Evolutionary conservation across 2,113 vertebrate species (phyloP), one percentile per base, ranked within the genome.

Genomic region (Rhodinocichla rosea): DNA sequence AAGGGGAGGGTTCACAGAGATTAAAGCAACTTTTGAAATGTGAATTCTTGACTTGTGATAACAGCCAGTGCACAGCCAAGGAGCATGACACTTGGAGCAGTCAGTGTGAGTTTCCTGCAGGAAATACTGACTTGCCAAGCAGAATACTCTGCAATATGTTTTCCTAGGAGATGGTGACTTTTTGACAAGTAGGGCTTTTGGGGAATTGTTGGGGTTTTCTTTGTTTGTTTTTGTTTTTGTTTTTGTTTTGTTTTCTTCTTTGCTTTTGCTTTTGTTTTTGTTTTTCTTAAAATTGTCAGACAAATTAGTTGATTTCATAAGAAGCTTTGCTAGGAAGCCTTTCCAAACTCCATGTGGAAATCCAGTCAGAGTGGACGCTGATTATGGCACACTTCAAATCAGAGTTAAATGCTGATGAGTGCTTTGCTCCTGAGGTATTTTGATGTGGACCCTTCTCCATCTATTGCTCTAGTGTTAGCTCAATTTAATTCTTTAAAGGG

Each of bases 381-480:
- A 93, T 90, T 83, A 92, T 20, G 9, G 15, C 37, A 55, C 33
- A 80, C 55, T 90, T 92, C 68, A 90, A 92, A 95, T 93, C 82
- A 95, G 44, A 87, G 85, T 49, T 57, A 90, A 77, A 81, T 42
- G 28, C 16, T 90, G 83, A 63, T 65, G 33, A 74, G 24, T 57
- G 32, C 78, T 79, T 75, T 79, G 21, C 7, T 68, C 22, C 47
- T 55, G 27, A 63, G 24, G 44, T 71, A 60, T 64, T 94, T 75
- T 82, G 52, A 55, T 79, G 53, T 40, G 56, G 74, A 71, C 62
- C 13, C 7, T 82, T 89, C 53, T 85, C 84, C 68, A 21, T 37
- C 47, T 92, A 13, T 87, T 68, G 22, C 74, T 69, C 53, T 37
- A 69, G 32, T 53, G 67, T 55, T 63, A 70, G 60, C 24, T 85